phyloP scores from a whole-genome alignment of 2,888 invertebrate genomes.

The Parelbella ahira region DNA sequence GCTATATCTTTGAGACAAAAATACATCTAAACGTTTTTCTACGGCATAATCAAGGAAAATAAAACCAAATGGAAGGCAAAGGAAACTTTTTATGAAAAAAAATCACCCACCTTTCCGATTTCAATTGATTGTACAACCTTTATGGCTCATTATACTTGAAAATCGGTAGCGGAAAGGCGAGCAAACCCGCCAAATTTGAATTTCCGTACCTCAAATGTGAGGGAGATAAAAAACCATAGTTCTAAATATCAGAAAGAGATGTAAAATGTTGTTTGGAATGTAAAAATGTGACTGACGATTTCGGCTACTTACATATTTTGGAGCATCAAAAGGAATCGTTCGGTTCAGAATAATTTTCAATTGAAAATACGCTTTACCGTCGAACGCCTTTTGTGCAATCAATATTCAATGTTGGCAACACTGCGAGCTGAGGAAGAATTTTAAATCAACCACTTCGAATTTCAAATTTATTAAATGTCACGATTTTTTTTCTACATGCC shows the following conservation, averaged over 20 bases:
- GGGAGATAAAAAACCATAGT: constrained; percentile 49
- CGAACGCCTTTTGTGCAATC: constrained; percentile 80
- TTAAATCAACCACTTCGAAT: constrained; percentile 64
- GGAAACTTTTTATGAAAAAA: constrained; percentile 14
- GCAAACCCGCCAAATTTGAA: constrained; percentile 72
- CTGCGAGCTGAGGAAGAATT: constrained; percentile 32
- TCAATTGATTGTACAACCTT: constrained; percentile 75
- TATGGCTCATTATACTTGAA: constrained; percentile 72
- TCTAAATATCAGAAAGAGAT: constrained; percentile 25
- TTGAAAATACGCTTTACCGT: constrained; percentile 76
- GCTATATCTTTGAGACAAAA: too few relatives aligned
- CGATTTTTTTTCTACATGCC: background rate
- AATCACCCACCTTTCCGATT: constrained; percentile 53
- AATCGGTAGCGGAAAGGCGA: constrained; percentile 74
- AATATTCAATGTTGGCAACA: constrained; percentile 76
- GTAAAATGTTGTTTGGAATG: constrained; percentile 38
- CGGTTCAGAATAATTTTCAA: constrained; percentile 75
- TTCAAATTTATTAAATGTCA: constrained; percentile 53
- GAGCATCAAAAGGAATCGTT: constrained; percentile 74
- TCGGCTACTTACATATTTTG: constrained; percentile 79
- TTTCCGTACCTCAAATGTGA: constrained; percentile 65
- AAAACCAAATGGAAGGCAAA: constrained; percentile 3
- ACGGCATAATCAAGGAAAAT: constrained; percentile 14
- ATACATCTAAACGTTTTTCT: too few relatives aligned
- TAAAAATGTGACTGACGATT: constrained; percentile 70